Evolutionary conservation across 2,797 vertebrate species (phyloP), one percentile per base, ranked within the genome.

Genomic region (Anas capensis): DNA sequence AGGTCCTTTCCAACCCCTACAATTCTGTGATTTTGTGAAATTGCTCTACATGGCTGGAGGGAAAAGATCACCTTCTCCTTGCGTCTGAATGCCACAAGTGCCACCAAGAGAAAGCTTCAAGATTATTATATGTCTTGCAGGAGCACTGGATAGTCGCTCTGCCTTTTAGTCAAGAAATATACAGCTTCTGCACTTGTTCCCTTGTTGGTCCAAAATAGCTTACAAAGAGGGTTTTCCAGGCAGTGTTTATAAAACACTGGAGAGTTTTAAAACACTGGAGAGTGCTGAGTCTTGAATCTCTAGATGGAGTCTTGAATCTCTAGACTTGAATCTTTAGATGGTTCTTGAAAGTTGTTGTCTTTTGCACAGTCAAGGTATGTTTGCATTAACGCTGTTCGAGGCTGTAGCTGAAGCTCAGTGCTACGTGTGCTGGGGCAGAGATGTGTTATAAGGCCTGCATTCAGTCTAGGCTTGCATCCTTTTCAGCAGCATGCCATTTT

Each of bases 241-340:
- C 72, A 54, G 15, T 61, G 61, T 92, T 93, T 85, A 64, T 78
- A 91, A 92, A 95, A 93, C n/a, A 42, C 65, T 78, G 49, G 56
- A 91, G 90, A 81, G 42, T 29, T 40, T 40, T 78, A 91, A 92
- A 95, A 93, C n/a, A 42, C 65, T 78, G 49, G 56, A 91, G 90
- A 81, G 42, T 29, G 69, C 1, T 78, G 58, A 95, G 40, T 88
- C 88, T 94, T 93, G 21, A 79, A 54, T 58, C 13, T 84, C n/a
- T n/a, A n/a, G n/a, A n/a, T n/a, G n/a, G n/a, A n/a, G n/a, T n/a
- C n/a, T n/a, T n/a, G n/a, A n/a, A n/a, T n/a, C n/a, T n/a, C n/a
- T n/a, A n/a, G n/a, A n/a, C 88, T 94, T 93, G 21, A 79, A 54
- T 58, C 13, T 84, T 86, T 49, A 66, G 62, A 56, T 64, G 48